Evolutionary conservation across 2,888 invertebrate species (phyloP).

Genomic region (Andrena trimmerana): DNA sequence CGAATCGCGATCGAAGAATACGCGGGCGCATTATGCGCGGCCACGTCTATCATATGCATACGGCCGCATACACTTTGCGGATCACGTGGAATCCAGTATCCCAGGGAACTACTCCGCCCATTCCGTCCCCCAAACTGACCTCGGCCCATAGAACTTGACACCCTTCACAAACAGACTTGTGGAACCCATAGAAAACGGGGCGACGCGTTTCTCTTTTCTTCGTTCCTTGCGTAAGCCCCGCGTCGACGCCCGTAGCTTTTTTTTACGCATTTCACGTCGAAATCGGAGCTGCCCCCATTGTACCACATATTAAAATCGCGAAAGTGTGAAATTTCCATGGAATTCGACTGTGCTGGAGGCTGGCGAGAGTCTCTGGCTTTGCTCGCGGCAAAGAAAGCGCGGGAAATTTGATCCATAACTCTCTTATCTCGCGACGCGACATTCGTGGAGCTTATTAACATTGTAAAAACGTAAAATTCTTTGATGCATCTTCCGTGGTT

Average conservation of each 20-base stretch:
- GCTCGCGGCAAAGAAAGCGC: too few relatives aligned
- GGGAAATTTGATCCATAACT: too few relatives aligned
- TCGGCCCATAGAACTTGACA: constrained; percentile 21
- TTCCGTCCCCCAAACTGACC: constrained; percentile 20
- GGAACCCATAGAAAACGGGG: neutral
- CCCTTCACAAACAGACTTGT: constrained; percentile 14
- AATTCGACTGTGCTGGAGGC: neutral
- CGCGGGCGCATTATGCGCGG: constrained; percentile 78
- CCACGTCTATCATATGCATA: constrained; percentile 73
- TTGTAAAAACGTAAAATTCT: neutral
- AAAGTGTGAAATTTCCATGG: neutral
- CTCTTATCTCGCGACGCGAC: neutral
- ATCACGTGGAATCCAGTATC: constrained; percentile 72
- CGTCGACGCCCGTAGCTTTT: neutral
- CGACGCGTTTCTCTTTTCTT: neutral
- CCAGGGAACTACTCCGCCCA: constrained; percentile 21
- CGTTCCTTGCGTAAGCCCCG: constrained; percentile 1
- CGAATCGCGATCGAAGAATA: constrained; percentile 70
- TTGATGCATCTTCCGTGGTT: neutral
- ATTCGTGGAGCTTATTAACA: neutral
- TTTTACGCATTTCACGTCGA: neutral
- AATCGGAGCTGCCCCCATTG: neutral
- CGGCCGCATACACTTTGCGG: constrained; percentile 70
- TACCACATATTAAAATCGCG: neutral
- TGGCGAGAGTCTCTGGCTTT: neutral